These are phyloP conservation scores for Cataglyphis cursor DNA, from an alignment of 2,888 invertebrate species.

Conservation along the genomic window DNA sequence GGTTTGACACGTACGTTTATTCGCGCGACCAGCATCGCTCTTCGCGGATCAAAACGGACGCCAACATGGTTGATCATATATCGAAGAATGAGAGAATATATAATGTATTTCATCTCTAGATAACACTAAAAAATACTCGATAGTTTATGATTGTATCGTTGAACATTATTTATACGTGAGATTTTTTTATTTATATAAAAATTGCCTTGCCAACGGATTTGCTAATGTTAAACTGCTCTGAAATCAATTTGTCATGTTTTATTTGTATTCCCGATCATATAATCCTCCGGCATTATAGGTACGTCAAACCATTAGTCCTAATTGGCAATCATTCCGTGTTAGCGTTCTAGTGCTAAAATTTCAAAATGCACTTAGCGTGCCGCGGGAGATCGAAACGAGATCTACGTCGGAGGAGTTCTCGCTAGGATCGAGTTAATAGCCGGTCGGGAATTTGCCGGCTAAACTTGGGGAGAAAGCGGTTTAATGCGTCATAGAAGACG, in stretches of 20 bases:
- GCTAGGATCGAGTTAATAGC: slow-evolving; percentile 29
- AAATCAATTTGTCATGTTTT: slow-evolving; percentile 17
- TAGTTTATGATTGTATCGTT: neutral
- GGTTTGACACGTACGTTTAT: slow-evolving; percentile 67
- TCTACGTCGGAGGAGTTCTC: slow-evolving; percentile 19
- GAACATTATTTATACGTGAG: neutral
- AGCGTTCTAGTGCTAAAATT: slow-evolving; percentile 26
- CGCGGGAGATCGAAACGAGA: slow-evolving; percentile 9
- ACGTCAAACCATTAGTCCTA: slow-evolving; percentile 7
- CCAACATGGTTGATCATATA: neutral
- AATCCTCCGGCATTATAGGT: neutral
- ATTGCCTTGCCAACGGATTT: neutral
- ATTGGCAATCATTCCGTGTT: slow-evolving; percentile 31
- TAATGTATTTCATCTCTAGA: neutral
- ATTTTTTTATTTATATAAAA: neutral
- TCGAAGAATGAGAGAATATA: neutral
- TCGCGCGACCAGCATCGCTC: slow-evolving; percentile 69
- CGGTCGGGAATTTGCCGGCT: slow-evolving; percentile 29
- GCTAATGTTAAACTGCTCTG: neutral
- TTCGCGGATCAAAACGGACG: slow-evolving; percentile 45
- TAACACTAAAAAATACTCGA: neutral
- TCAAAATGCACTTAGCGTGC: slow-evolving; percentile 4
- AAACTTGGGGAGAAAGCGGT: slow-evolving; percentile 65
- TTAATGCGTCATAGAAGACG: slow-evolving; percentile 53
- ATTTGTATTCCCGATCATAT: neutral